These are phyloP conservation scores for Battus philenor DNA, from an alignment of 1,140 invertebrate species.

Conservation along the genomic window DNA sequence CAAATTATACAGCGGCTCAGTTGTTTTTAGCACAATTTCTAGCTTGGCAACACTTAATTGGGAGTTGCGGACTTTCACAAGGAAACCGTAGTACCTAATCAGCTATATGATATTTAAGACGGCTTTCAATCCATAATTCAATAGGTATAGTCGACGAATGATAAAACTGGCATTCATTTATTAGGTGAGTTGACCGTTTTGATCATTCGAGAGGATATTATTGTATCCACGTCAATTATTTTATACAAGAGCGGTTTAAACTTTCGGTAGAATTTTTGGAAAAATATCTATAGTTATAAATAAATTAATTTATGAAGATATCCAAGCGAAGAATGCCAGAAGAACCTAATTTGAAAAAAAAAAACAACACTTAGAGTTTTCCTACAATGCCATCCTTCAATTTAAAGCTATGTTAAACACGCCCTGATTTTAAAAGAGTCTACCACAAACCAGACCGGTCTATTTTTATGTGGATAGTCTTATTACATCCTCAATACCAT, in stretches of 20 bases:
- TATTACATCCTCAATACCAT: too few species aligned
- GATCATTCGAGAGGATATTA: conserved; percentile 1
- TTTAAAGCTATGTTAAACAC: too few species aligned
- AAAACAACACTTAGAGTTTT: too few species aligned
- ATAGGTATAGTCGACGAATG: conserved; percentile 8
- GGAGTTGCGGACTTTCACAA: conserved; percentile 22
- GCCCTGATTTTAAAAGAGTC: too few species aligned
- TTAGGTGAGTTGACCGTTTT: neutral
- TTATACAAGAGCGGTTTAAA: neutral
- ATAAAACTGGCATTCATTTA: conserved; percentile 9
- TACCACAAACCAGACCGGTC: too few species aligned
- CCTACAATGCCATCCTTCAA: too few species aligned
- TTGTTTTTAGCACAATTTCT: conserved; percentile 30
- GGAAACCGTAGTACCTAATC: conserved; percentile 18
- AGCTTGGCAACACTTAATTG: conserved; percentile 24
- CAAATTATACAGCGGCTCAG: conserved; percentile 33
- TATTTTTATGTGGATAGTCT: too few species aligned
- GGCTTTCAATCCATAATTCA: conserved; percentile 12
- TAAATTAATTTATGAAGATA: too few species aligned
- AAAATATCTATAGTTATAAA: too few species aligned
- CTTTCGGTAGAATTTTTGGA: conserved; percentile 6
- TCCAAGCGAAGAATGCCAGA: too few species aligned
- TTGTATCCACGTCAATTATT: conserved; percentile 5
- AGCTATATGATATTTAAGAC: conserved; percentile 16
- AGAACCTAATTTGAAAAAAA: too few species aligned